A percentile compares a stretch with the other conserved stretches of the same genome.
phyloP scores from a whole-genome alignment of 2,797 vertebrate genomes.

The Fratercula arctica region DNA sequence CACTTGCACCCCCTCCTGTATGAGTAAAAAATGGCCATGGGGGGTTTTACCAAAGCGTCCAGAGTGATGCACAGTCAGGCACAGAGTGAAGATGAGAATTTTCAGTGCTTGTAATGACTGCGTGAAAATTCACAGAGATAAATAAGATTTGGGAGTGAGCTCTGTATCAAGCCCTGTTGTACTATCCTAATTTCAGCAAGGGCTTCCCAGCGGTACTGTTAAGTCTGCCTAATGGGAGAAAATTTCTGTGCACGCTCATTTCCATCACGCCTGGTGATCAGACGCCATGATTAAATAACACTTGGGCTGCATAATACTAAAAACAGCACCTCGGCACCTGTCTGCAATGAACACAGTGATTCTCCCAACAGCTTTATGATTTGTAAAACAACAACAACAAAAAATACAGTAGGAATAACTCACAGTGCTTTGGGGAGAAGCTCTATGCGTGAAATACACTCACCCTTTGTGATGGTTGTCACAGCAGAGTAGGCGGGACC shows the following conservation, averaged over 20 bases:
- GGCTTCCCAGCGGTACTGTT: neutral
- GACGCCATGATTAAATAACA: neutral
- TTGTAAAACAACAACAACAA: neutral
- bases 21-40: neutral
- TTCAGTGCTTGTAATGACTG: neutral
- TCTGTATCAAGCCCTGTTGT: neutral
- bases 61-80: neutral
- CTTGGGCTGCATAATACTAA: neutral
- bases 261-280: neutral
- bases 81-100: neutral
- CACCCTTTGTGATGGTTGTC: slow-evolving; percentile 86
- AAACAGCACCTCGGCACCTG: neutral
- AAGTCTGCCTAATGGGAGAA: neutral
- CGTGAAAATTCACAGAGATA: neutral
- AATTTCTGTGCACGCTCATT: neutral
- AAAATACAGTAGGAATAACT: neutral
- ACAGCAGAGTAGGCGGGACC: slow-evolving; percentile 84
- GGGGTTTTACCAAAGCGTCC: neutral
- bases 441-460: neutral
- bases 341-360: neutral
- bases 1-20: neutral
- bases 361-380: neutral
- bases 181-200: neutral
- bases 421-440: neutral
- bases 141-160: neutral